Percentiles rank a stretch among this genome's conserved stretches.
Conservation (phyloP, 2,113 vertebrate genomes). For the Melanerpes aurifrons region DNA sequence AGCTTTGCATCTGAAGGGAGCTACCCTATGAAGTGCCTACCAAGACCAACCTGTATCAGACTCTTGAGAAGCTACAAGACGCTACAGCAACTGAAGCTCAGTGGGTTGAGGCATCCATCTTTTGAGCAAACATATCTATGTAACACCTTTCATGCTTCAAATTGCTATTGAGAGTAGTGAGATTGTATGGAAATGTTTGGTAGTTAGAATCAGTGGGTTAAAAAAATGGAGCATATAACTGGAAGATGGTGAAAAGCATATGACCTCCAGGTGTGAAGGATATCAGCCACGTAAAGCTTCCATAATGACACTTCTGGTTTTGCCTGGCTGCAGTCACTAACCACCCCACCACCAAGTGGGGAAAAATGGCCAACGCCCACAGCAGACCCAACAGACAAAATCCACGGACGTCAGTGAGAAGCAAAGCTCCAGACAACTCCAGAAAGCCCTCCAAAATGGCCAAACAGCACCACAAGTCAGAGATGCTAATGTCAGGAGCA, state of each 20-base stretch:
- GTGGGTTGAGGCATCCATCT: fast-evolving
- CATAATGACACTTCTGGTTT: fast-evolving
- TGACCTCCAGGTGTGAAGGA: neutral
- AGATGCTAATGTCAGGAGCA: fast-evolving
- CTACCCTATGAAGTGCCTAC: neutral
- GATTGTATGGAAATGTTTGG: neutral
- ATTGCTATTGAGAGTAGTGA: neutral
- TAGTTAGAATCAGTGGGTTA: neutral
- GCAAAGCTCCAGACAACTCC: neutral
- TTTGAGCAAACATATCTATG: neutral
- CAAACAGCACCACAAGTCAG: neutral
- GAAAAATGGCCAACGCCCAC: neutral
- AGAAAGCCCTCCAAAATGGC: neutral
- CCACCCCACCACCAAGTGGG: neutral
- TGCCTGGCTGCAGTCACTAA: neutral
- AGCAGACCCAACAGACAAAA: neutral
- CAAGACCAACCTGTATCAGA: fast-evolving
- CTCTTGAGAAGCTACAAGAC: neutral
- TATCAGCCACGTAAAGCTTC: neutral
- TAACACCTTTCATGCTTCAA: neutral
- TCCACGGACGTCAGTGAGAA: neutral
- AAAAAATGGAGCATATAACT: neutral
- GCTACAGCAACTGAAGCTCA: neutral
- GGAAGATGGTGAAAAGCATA: neutral
- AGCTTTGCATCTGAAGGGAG: neutral